Conservation (phyloP, 2,888 invertebrate species). For the Eupithecia abbreviata region DNA sequence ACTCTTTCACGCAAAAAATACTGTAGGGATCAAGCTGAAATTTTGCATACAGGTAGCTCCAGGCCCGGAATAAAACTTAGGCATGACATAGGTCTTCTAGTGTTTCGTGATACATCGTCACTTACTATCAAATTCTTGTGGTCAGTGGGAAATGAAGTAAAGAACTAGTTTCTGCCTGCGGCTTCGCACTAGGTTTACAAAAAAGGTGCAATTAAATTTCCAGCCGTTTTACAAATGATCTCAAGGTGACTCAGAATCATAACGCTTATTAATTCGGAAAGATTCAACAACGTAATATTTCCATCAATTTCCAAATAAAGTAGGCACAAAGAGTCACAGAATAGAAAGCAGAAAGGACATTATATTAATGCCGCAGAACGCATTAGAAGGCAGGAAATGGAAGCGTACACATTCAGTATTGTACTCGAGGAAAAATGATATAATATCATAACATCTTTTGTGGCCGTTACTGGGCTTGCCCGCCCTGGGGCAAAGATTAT, state of each 20-base stretch:
- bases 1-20: too few relatives aligned
- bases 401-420: slow-evolving; percentile 69
- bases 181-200: too few relatives aligned
- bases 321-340: slow-evolving; percentile 47
- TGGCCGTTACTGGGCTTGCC: slow-evolving; percentile 75
- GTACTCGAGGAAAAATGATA: slow-evolving; percentile 79
- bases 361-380: slow-evolving; percentile 64
- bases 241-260: background rate
- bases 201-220: background rate
- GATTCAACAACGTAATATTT: slow-evolving; percentile 31
- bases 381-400: slow-evolving; percentile 79
- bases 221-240: background rate
- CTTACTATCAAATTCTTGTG: too few relatives aligned
- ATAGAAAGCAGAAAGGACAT: slow-evolving; percentile 55
- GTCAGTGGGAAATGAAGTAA: too few relatives aligned
- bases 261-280: slow-evolving; percentile 33
- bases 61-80: too few relatives aligned
- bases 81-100: too few relatives aligned
- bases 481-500: slow-evolving; percentile 60
- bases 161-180: too few relatives aligned
- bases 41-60: too few relatives aligned
- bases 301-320: slow-evolving; percentile 42
- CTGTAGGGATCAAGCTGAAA: too few relatives aligned
- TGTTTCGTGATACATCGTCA: too few relatives aligned
- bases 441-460: slow-evolving; percentile 82